A percentile compares a stretch with the other conserved stretches of the same genome.
Evolutionary conservation across 2,888 invertebrate genomes (phyloP).

Genomic region (Acanthosoma haemorrhoidale): DNA sequence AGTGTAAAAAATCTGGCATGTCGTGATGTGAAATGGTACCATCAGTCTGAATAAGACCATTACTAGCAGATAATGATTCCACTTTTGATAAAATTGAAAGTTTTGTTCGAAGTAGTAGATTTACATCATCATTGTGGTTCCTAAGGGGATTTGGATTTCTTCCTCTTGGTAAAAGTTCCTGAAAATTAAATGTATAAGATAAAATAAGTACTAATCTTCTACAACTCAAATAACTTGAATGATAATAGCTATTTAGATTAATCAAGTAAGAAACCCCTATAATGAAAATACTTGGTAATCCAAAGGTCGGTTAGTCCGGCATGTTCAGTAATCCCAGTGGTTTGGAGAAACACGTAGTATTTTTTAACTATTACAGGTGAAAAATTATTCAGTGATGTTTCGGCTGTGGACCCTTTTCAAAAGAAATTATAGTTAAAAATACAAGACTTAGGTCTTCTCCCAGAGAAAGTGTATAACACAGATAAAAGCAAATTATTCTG

Average conservation of each 20-base stretch:
- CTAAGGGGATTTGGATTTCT: constrained; percentile 76
- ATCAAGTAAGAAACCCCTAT: neutral
- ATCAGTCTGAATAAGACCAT: constrained; percentile 70
- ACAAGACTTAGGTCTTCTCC: too few relatives aligned
- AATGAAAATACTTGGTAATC: neutral
- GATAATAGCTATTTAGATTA: neutral
- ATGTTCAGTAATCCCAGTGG: too few relatives aligned
- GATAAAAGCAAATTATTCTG: too few relatives aligned
- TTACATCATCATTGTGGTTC: constrained; percentile 69
- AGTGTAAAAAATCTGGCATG: constrained; percentile 85
- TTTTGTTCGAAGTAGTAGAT: constrained; percentile 63
- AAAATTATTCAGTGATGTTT: too few relatives aligned
- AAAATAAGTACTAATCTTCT: neutral
- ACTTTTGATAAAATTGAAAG: constrained; percentile 58
- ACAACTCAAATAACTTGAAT: neutral
- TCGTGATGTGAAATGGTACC: constrained; percentile 82
- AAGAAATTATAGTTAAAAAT: too few relatives aligned
- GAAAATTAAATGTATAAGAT: constrained; percentile 43
- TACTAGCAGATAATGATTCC: constrained; percentile 72
- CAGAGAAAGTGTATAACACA: too few relatives aligned
- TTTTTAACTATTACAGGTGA: too few relatives aligned
- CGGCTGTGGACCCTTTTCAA: too few relatives aligned
- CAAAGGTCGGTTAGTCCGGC: too few relatives aligned
- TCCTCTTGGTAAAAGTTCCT: constrained; percentile 85
- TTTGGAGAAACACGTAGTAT: too few relatives aligned